These are phyloP conservation scores for Polypterus bichir DNA, from an alignment of 2,113 vertebrate genomes.

Conservation along the genomic window DNA sequence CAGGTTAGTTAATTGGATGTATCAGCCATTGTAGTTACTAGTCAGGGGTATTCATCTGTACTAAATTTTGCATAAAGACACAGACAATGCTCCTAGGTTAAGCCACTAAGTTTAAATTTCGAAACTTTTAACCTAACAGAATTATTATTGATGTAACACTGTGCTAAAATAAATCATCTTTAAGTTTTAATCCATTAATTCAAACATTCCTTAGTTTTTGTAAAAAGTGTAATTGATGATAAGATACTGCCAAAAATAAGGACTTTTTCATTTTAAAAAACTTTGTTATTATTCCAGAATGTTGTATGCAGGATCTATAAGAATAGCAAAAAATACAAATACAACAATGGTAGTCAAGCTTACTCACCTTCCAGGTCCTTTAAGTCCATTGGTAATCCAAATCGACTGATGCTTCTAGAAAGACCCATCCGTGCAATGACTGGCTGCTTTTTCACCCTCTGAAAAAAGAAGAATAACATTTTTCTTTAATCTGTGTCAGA, in stretches of 20 bases:
- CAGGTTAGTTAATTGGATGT: too few relatives aligned
- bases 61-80: too few relatives aligned
- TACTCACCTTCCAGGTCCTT: conserved; percentile 14
- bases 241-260: neutral
- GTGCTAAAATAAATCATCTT: neutral
- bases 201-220: neutral
- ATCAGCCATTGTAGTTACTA: too few relatives aligned
- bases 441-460: conserved; percentile 1
- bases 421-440: conserved; percentile 6
- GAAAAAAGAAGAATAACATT: neutral
- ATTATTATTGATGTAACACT: neutral
- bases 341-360: too few relatives aligned
- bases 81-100: too few relatives aligned
- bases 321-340: neutral
- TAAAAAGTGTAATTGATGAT: neutral
- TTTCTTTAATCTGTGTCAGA: neutral
- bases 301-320: neutral
- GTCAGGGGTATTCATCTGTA: too few relatives aligned
- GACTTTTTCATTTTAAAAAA: neutral
- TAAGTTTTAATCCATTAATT: neutral
- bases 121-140: neutral
- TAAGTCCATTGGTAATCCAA: conserved; percentile 22
- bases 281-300: too few relatives aligned
- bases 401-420: conserved; percentile 16
- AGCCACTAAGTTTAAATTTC: too few relatives aligned